A percentile compares a stretch with the other conserved stretches of the same genome.
Conservation (phyloP, 2,797 vertebrate species). For the Rhynchotus rufescens region DNA sequence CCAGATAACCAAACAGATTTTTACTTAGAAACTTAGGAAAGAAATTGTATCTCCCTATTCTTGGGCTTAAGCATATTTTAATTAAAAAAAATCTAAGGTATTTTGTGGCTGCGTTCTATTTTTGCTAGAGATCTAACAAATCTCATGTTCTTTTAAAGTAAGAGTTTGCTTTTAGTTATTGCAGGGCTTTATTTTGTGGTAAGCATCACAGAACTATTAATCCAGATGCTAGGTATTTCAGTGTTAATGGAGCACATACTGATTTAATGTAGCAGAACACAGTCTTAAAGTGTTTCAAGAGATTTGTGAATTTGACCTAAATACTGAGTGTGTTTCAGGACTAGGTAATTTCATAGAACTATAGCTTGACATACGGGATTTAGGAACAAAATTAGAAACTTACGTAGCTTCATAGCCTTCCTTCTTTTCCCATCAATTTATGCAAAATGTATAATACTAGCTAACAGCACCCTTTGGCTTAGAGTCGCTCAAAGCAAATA, state of each 20-base stretch:
- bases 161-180: neutral
- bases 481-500: neutral
- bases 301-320: too few relatives aligned
- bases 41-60: neutral
- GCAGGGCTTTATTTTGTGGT: neutral
- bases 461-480: neutral
- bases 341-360: neutral
- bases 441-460: neutral
- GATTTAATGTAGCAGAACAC: neutral
- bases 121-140: neutral
- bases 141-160: neutral
- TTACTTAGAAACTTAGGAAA: neutral
- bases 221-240: neutral
- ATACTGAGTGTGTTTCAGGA: too few relatives aligned
- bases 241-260: neutral
- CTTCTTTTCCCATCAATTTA: neutral
- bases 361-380: neutral
- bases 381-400: neutral
- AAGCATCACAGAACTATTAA: neutral
- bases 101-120: neutral
- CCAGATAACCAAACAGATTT: neutral
- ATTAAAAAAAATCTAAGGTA: neutral
- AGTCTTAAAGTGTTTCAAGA: neutral
- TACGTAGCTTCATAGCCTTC: neutral
- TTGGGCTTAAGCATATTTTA: neutral